Evolutionary conservation across 2,113 vertebrate species (phyloP), one percentile per base, ranked within the genome.

Genomic region (Lathamus discolor): DNA sequence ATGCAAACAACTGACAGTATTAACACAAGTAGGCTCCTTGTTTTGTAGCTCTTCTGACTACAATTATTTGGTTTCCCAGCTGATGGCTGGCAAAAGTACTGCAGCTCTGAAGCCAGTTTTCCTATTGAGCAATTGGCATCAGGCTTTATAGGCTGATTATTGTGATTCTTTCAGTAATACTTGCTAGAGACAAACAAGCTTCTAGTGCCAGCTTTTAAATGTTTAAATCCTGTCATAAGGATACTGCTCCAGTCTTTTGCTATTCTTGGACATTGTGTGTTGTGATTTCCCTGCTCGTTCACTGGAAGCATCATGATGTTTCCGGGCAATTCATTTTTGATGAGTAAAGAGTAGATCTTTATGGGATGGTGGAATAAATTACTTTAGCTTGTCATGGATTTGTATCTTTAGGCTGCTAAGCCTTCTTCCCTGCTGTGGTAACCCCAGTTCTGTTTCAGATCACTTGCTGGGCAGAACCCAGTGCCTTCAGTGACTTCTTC

Each of bases 61-160:
- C 1, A 3, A 64, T 93, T 75, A 39, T 72, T 87, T 92, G 66
- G 77, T 92, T 92, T 95, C 70, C 57, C 77, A 93, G 86, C 83
- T 95, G 84, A 89, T 89, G 66, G 87, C 89, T 96, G 69, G 75
- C 83, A 82, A 75, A 92, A 79, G 70, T 44, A 28, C 66, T 73
- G 57, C 78, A 84, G 66, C 74, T 88, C 93, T 66, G 74, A 83
- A 94, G 91, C 89, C 93, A 89, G 14, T 95, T 91, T 91, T 84
- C 84, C 77, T 89, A 12, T 91, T 89, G 93, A 95, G 84, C 78
- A 89, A 85, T 93, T 95, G 81, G 81, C 9, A 0, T 82, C 0
- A 5, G 31, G 44, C 74, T 95, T 93, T 85, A 72, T 52, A 76
- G 91, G 73, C 89, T 0, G 52, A 94, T 93, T 75, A 93, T 87